These are phyloP conservation scores for Psilopogon haemacephalus DNA, from an alignment of 2,113 vertebrate species.

Conservation along the genomic window DNA sequence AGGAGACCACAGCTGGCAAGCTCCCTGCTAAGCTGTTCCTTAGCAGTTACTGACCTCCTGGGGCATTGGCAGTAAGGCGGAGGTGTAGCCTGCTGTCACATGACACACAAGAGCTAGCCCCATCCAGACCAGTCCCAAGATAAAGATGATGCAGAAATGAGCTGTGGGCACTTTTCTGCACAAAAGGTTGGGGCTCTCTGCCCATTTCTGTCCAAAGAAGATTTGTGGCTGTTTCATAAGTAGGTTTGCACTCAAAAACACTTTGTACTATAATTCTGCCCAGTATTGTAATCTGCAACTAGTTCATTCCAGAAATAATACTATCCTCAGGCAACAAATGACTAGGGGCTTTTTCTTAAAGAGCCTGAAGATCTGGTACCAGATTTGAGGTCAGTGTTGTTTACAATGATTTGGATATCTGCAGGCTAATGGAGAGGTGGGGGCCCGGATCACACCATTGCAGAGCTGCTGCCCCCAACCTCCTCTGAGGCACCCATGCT, in stretches of 20 bases:
- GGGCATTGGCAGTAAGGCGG: background rate
- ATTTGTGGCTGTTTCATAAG: background rate
- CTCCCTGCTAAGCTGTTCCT: background rate
- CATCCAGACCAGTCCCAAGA: background rate
- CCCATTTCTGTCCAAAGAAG: background rate
- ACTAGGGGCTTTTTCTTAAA: background rate
- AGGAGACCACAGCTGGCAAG: background rate
- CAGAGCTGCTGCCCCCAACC: background rate
- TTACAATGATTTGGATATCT: background rate
- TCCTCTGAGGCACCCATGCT: background rate
- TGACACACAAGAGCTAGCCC: rapidly evolving
- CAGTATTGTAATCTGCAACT: background rate
- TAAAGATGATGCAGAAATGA: background rate
- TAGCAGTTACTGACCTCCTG: rapidly evolving
- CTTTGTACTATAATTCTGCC: background rate
- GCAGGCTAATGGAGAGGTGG: background rate
- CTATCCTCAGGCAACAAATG: conserved; percentile 16
- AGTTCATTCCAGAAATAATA: conserved; percentile 17
- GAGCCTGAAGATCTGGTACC: conserved; percentile 14
- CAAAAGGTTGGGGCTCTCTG: background rate
- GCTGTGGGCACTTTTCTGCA: background rate
- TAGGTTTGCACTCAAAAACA: conserved; percentile 30
- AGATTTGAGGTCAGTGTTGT: background rate
- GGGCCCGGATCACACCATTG: background rate
- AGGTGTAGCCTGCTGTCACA: background rate